Evolutionary conservation across 2,113 vertebrate species (phyloP), one percentile per base, ranked within the genome.

Genomic region (Gasterosteus nipponicus): DNA sequence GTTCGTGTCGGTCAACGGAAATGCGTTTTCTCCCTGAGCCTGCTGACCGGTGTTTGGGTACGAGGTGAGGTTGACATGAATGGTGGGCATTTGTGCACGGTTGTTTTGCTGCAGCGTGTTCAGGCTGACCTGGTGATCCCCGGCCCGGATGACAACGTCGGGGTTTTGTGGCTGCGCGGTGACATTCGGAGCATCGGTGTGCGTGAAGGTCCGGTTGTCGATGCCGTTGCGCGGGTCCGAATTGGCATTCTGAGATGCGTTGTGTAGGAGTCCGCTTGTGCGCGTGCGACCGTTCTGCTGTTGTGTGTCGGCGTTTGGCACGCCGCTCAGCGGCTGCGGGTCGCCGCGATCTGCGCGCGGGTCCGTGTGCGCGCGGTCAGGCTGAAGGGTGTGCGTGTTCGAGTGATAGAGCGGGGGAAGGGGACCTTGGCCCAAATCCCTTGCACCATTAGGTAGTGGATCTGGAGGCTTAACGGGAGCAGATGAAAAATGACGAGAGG

Each of bases 11-110:
- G 18, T 35, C 3, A 61, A 10, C 26, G 87, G 84, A 71, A 47
- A 31, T 8, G 75, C 75, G n/a, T 18, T 26, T 11, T 85, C 85
- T 22, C 77, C 82, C 76, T 60, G 87, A 33, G 60, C 11, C 31
- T 77, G 77, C 16, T 86, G 86, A 39, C 53, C 80, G 12, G 66
- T 65, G 66, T 16, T 12, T 10, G 90, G 72, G 73, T 81, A 93
- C 0, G 92, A 81, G 73, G 90, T 93, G 1, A 94, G 86, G 74
- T 92, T 94, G 54, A 95, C 87, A 38, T 95, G 86, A 67, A 95
- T 90, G 5, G 87, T 86, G 1, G 92, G 92, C 42, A 92, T 75
- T 54, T 86, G 92, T 16, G 85, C 58, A 11, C 72, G 83, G 66
- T 26, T 71, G 81, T 73, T 89, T 22, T 69, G 78, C 19, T 85